Evolutionary conservation across 2,113 vertebrate genomes (phyloP).

Genomic region (Platycercus adscitus): DNA sequence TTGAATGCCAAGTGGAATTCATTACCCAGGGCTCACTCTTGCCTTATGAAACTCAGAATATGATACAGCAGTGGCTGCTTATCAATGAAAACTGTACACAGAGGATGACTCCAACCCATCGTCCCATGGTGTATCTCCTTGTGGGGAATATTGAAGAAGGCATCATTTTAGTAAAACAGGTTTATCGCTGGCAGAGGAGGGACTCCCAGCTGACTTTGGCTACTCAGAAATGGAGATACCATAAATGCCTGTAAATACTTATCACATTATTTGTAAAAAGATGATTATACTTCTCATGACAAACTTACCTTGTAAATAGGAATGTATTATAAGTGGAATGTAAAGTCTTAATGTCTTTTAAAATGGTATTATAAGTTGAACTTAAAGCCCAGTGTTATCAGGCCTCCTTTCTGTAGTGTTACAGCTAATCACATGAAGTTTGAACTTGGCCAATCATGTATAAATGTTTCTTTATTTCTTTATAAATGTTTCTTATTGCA

Average conservation of each 20-base stretch:
- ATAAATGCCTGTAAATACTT: conserved; percentile 79
- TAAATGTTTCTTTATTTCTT: background rate
- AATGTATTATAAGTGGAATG: conserved; percentile 53
- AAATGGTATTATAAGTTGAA: background rate
- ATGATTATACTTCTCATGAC: background rate
- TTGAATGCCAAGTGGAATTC: conserved; percentile 86
- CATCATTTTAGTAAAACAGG: conserved; percentile 69
- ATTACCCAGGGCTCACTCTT: conserved; percentile 80
- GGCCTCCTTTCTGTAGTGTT: background rate
- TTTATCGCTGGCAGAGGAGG: conserved; percentile 87
- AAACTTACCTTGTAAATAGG: conserved; percentile 61
- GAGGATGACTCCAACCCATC: conserved; percentile 72
- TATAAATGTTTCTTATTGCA: background rate
- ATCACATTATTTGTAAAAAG: conserved; percentile 15
- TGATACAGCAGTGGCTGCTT: conserved; percentile 87
- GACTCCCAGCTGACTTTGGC: conserved; percentile 79
- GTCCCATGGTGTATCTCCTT: conserved; percentile 81
- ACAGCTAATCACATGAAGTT: background rate
- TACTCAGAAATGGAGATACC: conserved; percentile 85
- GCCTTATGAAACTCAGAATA: conserved; percentile 82
- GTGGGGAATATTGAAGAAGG: conserved; percentile 79
- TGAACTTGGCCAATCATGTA: background rate
- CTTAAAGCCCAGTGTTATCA: background rate
- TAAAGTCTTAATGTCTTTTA: conserved; percentile 28
- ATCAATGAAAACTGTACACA: conserved; percentile 83